Base-by-base conservation (phyloP, 2,888 invertebrate species). In the Trichogramma dendrolimi region DNA sequence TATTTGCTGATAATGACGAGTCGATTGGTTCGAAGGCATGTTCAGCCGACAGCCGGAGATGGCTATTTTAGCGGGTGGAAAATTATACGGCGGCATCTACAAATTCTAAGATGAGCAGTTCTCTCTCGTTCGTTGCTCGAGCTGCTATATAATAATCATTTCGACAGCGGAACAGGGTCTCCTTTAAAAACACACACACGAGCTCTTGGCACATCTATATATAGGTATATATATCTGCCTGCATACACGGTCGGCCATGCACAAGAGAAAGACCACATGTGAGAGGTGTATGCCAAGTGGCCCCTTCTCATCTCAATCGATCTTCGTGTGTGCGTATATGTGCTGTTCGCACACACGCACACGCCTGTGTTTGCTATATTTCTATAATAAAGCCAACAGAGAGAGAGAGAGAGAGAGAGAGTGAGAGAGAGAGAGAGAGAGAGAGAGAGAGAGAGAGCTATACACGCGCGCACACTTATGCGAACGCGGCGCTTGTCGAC, bases 1-100 rank as follows among this genome's bases (percentile, higher is more conserved):
- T 76, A 77, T 78, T 79, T 79, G 73, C 75, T 73, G 75, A 77
- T 78, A 79, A 78, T 79, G 75, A 76, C 71, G 71, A 72, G 70
- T 67, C 71, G 71, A 75, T 75, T 71, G 72, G 71, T 71, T 71
- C 68, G 65, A 67, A 69, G 58, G 69, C 70, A 2, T 48, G 48
- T 11, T 48, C 27, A 53, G 46, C 56, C 52, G 59, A 48, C 71
- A 72, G 62, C 66, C 72, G 71, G 70, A 73, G 73, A 77, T 77
- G 77, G 78, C 75, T 78, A 77, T 77, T 79, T 79, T 78, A 77
- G 79, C 77, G 76, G 79, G 79, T 78, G 78, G 78, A 77, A 78
- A 79, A 79, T 79, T 79, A 79, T 75, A 79, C 72, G 74, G 78
- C 78, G 78, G 78, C 78, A 73, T 77, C 73, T 67, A 74, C 74